These are phyloP conservation scores for Diadophis punctatus DNA, from an alignment of 2,113 vertebrate genomes.

Conservation along the genomic window DNA sequence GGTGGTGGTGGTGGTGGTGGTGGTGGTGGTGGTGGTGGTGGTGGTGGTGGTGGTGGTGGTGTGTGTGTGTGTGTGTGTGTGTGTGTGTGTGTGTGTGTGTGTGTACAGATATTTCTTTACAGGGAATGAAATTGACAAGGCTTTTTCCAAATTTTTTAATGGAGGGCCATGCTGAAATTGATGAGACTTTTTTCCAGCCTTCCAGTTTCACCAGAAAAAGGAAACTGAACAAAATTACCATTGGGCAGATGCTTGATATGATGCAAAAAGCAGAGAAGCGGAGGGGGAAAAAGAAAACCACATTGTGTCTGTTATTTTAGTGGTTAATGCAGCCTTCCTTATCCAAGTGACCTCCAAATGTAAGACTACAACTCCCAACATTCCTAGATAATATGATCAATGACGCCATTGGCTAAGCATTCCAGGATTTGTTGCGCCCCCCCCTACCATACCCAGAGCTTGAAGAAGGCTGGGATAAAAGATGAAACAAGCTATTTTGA, in stretches of 20 bases:
- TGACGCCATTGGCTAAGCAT: background rate
- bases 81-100: background rate
- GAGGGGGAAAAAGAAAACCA: background rate
- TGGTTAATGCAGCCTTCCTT: background rate
- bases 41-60: too few species aligned
- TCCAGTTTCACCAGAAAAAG: background rate
- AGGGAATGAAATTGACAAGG: background rate
- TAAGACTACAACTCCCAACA: background rate
- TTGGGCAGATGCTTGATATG: background rate
- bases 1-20: too few species aligned
- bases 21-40: too few species aligned
- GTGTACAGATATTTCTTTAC: background rate
- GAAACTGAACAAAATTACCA: background rate
- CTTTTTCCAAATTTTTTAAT: background rate
- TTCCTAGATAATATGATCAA: background rate
- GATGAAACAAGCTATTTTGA: background rate
- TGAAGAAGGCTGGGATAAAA: background rate
- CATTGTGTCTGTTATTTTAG: background rate
- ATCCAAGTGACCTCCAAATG: background rate
- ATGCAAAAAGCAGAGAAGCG: background rate
- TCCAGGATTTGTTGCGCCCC: background rate
- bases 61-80: background rate
- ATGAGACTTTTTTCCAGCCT: background rate
- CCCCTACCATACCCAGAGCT: background rate
- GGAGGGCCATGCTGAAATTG: background rate